phyloP scores from a whole-genome alignment of 2,888 invertebrate species.

The Hydropsyche betteni region DNA sequence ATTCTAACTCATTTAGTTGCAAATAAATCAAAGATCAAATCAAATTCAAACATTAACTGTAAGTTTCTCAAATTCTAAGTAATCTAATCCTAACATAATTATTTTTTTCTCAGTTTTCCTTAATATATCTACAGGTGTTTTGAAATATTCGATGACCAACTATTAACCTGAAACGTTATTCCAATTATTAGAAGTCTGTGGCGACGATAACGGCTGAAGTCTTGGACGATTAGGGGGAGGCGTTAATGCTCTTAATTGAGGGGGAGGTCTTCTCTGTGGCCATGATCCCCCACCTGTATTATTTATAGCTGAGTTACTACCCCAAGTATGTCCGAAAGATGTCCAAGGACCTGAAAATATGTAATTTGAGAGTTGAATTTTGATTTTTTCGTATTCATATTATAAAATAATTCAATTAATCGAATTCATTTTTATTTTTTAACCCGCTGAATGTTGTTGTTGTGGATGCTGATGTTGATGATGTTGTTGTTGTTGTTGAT shows the following conservation, averaged over 20 bases:
- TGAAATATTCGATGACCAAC: no score
- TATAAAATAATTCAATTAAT: not conserved
- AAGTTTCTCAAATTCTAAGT: no score
- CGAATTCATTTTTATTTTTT: not conserved
- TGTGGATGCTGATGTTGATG: not conserved
- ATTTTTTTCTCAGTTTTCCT: no score
- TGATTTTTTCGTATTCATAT: not conserved
- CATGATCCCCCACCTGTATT: slow-evolving; percentile 43
- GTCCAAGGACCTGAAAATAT: slow-evolving; percentile 32
- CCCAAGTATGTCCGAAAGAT: slow-evolving; percentile 38
- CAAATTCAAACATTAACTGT: no score
- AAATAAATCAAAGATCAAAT: no score
- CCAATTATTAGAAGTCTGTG: slow-evolving; percentile 25
- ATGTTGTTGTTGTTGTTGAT: slow-evolving; percentile 10
- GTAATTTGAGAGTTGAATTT: not conserved
- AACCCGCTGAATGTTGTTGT: slow-evolving; percentile 31
- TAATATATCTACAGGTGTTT: no score
- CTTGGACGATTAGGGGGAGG: slow-evolving; percentile 36
- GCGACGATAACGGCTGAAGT: slow-evolving; percentile 30
- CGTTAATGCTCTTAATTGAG: slow-evolving; percentile 44
- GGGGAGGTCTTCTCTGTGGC: slow-evolving; percentile 45
- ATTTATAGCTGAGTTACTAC: slow-evolving; percentile 28
- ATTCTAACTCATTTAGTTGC: no score
- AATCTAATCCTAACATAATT: no score
- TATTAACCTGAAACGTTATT: slow-evolving; percentile 25